These are phyloP conservation scores for Digitonthophagus gazella DNA, from an alignment of 2,888 invertebrate species.

Conservation along the genomic window DNA sequence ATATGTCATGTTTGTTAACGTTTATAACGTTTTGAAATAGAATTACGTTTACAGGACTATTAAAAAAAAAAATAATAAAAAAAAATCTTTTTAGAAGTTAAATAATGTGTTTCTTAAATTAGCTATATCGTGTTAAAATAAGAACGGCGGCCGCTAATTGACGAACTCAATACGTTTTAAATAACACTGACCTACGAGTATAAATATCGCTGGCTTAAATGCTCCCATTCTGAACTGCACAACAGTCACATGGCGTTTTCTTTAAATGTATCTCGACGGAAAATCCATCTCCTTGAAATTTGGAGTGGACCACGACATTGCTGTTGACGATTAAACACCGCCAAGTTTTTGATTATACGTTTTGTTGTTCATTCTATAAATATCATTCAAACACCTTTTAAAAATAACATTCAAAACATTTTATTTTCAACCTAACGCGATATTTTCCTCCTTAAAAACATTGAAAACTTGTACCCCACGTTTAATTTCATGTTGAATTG, in stretches of 20 bases:
- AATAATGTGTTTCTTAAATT: too few relatives aligned
- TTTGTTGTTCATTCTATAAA: too few relatives aligned
- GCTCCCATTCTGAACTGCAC: too few relatives aligned
- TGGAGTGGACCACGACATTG: not conserved
- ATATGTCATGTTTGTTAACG: not conserved
- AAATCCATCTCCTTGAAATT: not conserved
- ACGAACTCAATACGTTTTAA: too few relatives aligned
- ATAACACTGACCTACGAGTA: too few relatives aligned
- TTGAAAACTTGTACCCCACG: not conserved
- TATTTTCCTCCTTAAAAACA: not conserved
- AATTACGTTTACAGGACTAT: too few relatives aligned
- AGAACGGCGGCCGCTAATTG: too few relatives aligned
- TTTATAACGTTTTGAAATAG: too few relatives aligned
- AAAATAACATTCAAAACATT: not conserved
- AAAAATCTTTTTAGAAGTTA: too few relatives aligned
- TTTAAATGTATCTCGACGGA: not conserved
- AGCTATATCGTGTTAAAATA: too few relatives aligned
- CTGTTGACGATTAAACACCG: not conserved
- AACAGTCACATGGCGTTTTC: not conserved
- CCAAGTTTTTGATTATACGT: not conserved
- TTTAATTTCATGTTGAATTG: not conserved
- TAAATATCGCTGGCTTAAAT: not conserved
- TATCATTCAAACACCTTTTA: not conserved
- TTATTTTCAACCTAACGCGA: not conserved
- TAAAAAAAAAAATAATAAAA: too few relatives aligned